These are phyloP conservation scores for Drosophila sordidapex DNA, from an alignment of 2,888 invertebrate genomes.

Conservation along the genomic window DNA sequence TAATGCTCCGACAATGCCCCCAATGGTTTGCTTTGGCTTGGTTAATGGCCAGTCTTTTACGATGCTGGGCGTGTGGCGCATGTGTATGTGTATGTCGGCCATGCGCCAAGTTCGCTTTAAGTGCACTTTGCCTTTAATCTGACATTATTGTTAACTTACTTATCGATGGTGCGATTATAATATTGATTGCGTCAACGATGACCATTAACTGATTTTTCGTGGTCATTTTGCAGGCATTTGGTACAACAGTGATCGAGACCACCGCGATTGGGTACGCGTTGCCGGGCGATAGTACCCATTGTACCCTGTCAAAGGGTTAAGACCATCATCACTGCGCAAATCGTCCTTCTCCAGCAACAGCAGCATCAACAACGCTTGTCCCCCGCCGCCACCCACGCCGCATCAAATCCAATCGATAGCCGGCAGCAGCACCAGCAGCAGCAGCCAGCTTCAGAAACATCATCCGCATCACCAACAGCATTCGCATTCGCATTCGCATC, in stretches of 20 bases:
- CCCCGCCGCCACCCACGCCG: slow-evolving; percentile 82
- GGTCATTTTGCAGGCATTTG: slow-evolving; percentile 82
- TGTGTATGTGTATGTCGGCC: slow-evolving; percentile 58
- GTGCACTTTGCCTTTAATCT: slow-evolving; percentile 71
- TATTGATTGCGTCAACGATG: slow-evolving; percentile 7
- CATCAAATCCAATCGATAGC: slow-evolving; percentile 56
- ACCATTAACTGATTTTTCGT: slow-evolving; percentile 1
- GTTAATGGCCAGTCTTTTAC: slow-evolving; percentile 69
- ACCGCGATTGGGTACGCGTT: slow-evolving; percentile 85
- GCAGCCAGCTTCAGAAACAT: slow-evolving; percentile 49
- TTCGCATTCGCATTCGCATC: slow-evolving; percentile 16
- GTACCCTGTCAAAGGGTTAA: slow-evolving; percentile 85
- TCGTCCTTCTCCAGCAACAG: slow-evolving; percentile 82
- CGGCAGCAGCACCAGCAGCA: slow-evolving; percentile 47
- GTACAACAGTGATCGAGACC: slow-evolving; percentile 84
- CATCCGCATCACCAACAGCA: slow-evolving; percentile 35
- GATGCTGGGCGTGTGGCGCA: slow-evolving; percentile 51
- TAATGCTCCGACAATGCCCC: slow-evolving; percentile 39
- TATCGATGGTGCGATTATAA: slow-evolving; percentile 60
- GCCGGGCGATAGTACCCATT: slow-evolving; percentile 85
- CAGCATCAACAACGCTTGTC: slow-evolving; percentile 80
- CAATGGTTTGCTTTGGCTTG: slow-evolving; percentile 46
- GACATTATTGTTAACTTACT: slow-evolving; percentile 53
- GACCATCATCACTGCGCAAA: slow-evolving; percentile 84
- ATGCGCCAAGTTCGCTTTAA: slow-evolving; percentile 60